Evolutionary conservation across 2,888 invertebrate genomes (phyloP).

Genomic region (Steinernema carpocapsae): DNA sequence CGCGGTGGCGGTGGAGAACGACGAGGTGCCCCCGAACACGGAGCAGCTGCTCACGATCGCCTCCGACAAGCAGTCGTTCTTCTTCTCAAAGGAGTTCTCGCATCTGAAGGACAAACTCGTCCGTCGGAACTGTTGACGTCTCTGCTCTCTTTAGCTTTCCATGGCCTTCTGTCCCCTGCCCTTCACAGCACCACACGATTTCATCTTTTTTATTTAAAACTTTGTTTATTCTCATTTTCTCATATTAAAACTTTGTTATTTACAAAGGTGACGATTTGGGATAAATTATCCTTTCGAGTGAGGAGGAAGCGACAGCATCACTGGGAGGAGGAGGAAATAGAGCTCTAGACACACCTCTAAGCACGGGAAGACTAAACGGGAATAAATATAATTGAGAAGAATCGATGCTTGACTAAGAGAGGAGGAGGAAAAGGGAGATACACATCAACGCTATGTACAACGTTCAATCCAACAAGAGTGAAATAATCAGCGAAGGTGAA

Average conservation of each 20-base stretch:
- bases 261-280: slow-evolving; percentile 27
- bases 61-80: slow-evolving; percentile 38
- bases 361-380: background rate
- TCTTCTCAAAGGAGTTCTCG: slow-evolving; percentile 27
- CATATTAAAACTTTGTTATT: slow-evolving; percentile 24
- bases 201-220: too few species aligned
- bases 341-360: slow-evolving; percentile 27
- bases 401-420: background rate
- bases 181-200: background rate
- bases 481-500: slow-evolving; percentile 7
- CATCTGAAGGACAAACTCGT: slow-evolving; percentile 26
- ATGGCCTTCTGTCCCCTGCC: too few species aligned
- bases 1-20: slow-evolving; percentile 53
- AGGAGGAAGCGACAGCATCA: background rate
- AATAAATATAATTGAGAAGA: slow-evolving; percentile 7
- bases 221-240: slow-evolving; percentile 10
- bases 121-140: slow-evolving; percentile 13
- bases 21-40: slow-evolving; percentile 47
- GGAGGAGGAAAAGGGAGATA: background rate
- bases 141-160: too few species aligned
- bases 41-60: slow-evolving; percentile 51
- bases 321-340: background rate
- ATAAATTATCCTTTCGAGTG: slow-evolving; percentile 16
- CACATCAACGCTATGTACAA: background rate
- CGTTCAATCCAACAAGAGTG: background rate